Evolutionary conservation across 1,140 invertebrate genomes (phyloP).

Genomic region (Drosophila miranda): DNA sequence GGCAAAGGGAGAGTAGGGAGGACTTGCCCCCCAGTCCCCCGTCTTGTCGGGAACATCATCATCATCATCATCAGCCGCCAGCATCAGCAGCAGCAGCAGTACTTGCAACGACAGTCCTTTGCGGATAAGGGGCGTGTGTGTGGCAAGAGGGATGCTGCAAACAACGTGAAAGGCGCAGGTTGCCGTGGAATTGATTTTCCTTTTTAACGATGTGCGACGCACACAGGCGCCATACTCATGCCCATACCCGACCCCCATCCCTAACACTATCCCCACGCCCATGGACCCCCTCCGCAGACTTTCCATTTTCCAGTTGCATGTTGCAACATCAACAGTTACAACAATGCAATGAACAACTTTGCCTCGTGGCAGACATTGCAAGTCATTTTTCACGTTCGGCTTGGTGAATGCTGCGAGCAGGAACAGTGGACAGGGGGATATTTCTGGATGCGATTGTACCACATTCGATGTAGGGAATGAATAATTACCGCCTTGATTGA

Average conservation of each 20-base stretch:
- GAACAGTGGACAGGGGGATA: conserved; percentile 7
- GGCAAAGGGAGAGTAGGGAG: conserved; percentile 1
- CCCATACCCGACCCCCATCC: background rate
- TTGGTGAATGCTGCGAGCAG: conserved; percentile 10
- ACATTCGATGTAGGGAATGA: too few species aligned
- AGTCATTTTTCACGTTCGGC: conserved; percentile 41
- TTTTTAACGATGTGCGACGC: conserved; percentile 39
- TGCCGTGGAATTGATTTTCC: conserved; percentile 52
- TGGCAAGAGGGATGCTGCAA: conserved; percentile 14
- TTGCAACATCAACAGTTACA: conserved; percentile 51
- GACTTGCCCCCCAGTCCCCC: too few species aligned
- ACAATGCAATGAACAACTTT: conserved; percentile 44
- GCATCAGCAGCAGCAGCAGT: conserved; percentile 29
- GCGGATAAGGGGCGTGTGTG: too few species aligned
- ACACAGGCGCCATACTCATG: background rate
- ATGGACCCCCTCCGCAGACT: conserved; percentile 30
- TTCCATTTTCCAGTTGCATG: conserved; percentile 38
- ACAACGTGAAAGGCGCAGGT: conserved; percentile 30
- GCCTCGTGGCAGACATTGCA: conserved; percentile 40
- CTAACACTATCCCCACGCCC: background rate
- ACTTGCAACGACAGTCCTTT: conserved; percentile 9
- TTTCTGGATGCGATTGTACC: conserved; percentile 11
- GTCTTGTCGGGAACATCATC: conserved; percentile 2
- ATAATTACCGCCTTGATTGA: background rate
- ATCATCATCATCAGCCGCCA: conserved; percentile 27